These are phyloP conservation scores for Apamea epomidion DNA, from an alignment of 2,888 invertebrate genomes.

Conservation along the genomic window DNA sequence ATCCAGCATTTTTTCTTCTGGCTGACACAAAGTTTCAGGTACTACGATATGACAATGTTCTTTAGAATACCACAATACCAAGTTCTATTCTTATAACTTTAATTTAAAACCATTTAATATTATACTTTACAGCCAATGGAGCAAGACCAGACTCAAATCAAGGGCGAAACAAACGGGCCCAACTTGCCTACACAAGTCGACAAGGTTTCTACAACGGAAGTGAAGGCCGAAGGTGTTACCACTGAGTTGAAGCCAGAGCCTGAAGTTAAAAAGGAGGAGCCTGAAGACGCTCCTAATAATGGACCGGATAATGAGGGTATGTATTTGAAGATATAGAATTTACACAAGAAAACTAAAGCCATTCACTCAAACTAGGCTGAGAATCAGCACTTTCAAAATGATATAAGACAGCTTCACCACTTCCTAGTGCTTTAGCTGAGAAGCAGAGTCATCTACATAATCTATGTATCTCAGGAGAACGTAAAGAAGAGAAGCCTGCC, in stretches of 20 bases:
- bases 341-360: too few species aligned
- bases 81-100: background rate
- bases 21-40: background rate
- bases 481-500: slow-evolving; percentile 77
- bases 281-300: slow-evolving; percentile 65
- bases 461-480: slow-evolving; percentile 62
- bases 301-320: slow-evolving; percentile 61
- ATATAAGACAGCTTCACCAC: too few species aligned
- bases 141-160: slow-evolving; percentile 77
- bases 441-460: too few species aligned
- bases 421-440: too few species aligned
- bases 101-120: background rate
- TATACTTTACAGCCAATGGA: slow-evolving; percentile 80
- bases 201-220: slow-evolving; percentile 86
- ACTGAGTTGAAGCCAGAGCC: slow-evolving; percentile 79
- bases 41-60: background rate
- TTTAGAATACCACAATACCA: background rate
- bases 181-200: slow-evolving; percentile 87
- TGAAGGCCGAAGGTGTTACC: slow-evolving; percentile 79
- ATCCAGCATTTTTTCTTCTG: background rate
- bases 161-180: slow-evolving; percentile 81
- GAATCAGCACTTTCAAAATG: too few species aligned
- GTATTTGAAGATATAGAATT: background rate
- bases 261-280: slow-evolving; percentile 68
- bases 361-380: too few species aligned